These are phyloP conservation scores for Diplazon laetatorius DNA, from an alignment of 2,888 invertebrate species.

Conservation along the genomic window DNA sequence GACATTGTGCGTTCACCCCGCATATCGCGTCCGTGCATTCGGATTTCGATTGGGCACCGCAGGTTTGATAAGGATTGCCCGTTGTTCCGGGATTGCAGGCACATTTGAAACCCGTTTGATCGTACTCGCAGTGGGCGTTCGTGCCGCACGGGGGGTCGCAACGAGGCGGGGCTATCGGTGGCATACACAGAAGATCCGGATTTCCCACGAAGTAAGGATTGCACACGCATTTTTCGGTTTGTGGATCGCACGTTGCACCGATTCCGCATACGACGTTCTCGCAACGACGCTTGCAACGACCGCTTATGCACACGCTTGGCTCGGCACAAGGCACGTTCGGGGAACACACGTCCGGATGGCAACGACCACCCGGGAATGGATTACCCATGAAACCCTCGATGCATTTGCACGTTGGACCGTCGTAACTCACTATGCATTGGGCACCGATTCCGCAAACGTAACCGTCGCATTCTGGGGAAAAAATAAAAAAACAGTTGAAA, in stretches of 20 bases:
- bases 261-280: constrained; percentile 94
- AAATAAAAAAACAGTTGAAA: constrained; percentile 4
- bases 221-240: constrained; percentile 92
- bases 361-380: constrained; percentile 95
- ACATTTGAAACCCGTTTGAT: constrained; percentile 88
- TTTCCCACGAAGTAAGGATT: constrained; percentile 94
- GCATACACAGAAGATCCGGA: constrained; percentile 94
- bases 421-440: constrained; percentile 92
- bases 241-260: constrained; percentile 92
- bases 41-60: constrained; percentile 88
- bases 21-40: constrained; percentile 89
- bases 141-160: constrained; percentile 92
- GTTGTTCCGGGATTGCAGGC: constrained; percentile 92
- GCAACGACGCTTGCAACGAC: constrained; percentile 94
- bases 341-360: constrained; percentile 92
- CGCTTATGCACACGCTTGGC: constrained; percentile 92
- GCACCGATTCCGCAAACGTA: constrained; percentile 92
- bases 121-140: constrained; percentile 95
- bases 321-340: constrained; percentile 89
- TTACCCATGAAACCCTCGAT: constrained; percentile 94
- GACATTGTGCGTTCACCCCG: constrained; percentile 91
- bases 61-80: constrained; percentile 94
- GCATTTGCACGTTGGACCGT: constrained; percentile 94
- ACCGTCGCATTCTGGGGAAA: constrained; percentile 87
- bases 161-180: constrained; percentile 90